These are phyloP conservation scores for Antechinus flavipes DNA, from an alignment of 2,113 vertebrate genomes.

Conservation along the genomic window DNA sequence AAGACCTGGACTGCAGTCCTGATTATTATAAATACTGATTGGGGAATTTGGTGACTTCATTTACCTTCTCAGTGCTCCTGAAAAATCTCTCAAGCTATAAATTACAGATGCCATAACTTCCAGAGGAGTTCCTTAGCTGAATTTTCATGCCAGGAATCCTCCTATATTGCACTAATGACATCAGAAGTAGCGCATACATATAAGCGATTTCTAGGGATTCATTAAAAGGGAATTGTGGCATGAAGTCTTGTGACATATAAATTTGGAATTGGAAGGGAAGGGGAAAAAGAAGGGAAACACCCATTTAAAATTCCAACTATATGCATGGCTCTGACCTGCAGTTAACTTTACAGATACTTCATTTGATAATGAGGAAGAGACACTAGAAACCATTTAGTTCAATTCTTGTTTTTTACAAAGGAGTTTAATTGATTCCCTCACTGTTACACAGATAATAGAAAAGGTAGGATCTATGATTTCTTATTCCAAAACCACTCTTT, in stretches of 20 bases:
- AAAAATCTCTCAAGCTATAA: neutral
- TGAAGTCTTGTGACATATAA: neutral
- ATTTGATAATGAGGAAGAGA: neutral
- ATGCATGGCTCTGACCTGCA: neutral
- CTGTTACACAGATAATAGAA: neutral
- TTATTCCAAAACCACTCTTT: neutral
- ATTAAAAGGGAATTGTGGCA: neutral
- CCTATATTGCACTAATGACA: neutral
- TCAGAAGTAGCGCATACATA: neutral
- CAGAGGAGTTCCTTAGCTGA: neutral
- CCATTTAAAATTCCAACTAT: neutral
- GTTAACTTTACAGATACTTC: neutral
- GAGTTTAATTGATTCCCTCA: neutral
- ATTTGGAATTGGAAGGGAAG: neutral
- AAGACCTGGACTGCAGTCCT: neutral
- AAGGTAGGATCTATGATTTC: neutral
- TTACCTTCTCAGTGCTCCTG: neutral
- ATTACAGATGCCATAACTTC: neutral
- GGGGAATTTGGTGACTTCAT: neutral
- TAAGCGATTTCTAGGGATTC: neutral
- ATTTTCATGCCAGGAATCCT: neutral
- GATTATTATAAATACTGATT: neutral
- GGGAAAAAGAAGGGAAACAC: neutral
- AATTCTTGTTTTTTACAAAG: neutral
- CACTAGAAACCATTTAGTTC: neutral